phyloP scores from a whole-genome alignment of 1,140 invertebrate genomes.

The Leucophenga varia region DNA sequence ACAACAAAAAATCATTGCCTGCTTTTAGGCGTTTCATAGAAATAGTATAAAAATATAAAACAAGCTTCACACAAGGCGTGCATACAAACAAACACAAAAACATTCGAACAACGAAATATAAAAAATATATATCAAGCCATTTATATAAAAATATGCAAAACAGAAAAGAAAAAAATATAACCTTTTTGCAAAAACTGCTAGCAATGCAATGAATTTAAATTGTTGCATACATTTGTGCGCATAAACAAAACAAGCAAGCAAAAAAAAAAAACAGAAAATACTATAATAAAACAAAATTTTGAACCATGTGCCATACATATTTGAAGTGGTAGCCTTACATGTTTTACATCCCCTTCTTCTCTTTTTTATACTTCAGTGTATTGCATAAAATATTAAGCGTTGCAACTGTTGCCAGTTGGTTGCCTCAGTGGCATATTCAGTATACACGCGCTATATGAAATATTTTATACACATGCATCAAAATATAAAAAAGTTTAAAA shows the following conservation, averaged over 20 bases:
- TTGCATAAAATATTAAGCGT: conserved; percentile 49
- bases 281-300: too few species aligned
- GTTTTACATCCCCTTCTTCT: neutral
- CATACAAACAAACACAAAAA: too few species aligned
- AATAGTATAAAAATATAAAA: neutral
- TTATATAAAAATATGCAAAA: conserved; percentile 1
- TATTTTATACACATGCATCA: too few species aligned
- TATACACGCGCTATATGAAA: too few species aligned
- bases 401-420: too few species aligned
- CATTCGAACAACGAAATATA: too few species aligned
- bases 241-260: conserved; percentile 3
- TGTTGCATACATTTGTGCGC: conserved; percentile 43
- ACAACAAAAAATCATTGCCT: neutral
- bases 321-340: too few species aligned
- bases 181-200: conserved; percentile 26
- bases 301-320: too few species aligned
- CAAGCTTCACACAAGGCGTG: neutral
- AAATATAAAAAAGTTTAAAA: too few species aligned
- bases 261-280: conserved; percentile 21
- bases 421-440: too few species aligned
- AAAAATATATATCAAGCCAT: too few species aligned
- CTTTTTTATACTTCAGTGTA: neutral
- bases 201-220: conserved; percentile 52
- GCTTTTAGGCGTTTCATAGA: neutral
- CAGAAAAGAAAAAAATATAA: conserved; percentile 13